These are phyloP conservation scores for Yponomeuta malinellus DNA, from an alignment of 2,888 invertebrate genomes.

Conservation along the genomic window DNA sequence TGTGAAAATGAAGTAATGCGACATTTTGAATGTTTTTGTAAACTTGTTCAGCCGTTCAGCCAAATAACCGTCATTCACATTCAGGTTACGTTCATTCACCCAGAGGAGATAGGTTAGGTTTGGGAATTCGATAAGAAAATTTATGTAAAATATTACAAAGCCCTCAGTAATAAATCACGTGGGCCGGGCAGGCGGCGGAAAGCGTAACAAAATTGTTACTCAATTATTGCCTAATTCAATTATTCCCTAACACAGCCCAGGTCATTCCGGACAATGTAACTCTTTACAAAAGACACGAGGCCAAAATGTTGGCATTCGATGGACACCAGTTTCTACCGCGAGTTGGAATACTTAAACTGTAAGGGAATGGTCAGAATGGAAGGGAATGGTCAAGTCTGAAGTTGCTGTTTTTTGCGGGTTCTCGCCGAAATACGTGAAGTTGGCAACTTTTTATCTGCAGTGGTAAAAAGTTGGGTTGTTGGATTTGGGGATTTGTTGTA, in stretches of 20 bases:
- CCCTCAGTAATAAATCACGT: neutral
- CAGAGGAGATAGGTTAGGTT: too few relatives aligned
- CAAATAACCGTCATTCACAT: too few relatives aligned
- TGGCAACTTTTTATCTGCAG: too few relatives aligned
- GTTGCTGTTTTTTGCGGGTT: neutral
- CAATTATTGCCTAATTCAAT: constrained; percentile 67
- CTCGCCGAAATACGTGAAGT: neutral
- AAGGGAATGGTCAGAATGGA: too few relatives aligned
- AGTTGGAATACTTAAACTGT: neutral
- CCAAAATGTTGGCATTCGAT: constrained; percentile 42
- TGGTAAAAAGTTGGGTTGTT: too few relatives aligned
- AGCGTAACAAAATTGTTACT: constrained; percentile 32
- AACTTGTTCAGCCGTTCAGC: too few relatives aligned
- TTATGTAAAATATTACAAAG: too few relatives aligned
- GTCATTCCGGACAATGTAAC: constrained; percentile 62
- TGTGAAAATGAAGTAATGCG: too few relatives aligned
- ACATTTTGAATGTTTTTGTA: too few relatives aligned
- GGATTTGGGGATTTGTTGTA: too few relatives aligned
- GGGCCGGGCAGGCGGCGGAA: constrained; percentile 5
- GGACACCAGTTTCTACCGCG: constrained; percentile 19
- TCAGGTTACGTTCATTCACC: too few relatives aligned
- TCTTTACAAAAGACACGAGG: constrained; percentile 33
- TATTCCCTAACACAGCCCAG: constrained; percentile 51
- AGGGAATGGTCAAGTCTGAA: neutral
- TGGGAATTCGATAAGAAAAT: too few relatives aligned